phyloP scores from a whole-genome alignment of 2,113 vertebrate species.

The Serranochromis macrocephalus region DNA sequence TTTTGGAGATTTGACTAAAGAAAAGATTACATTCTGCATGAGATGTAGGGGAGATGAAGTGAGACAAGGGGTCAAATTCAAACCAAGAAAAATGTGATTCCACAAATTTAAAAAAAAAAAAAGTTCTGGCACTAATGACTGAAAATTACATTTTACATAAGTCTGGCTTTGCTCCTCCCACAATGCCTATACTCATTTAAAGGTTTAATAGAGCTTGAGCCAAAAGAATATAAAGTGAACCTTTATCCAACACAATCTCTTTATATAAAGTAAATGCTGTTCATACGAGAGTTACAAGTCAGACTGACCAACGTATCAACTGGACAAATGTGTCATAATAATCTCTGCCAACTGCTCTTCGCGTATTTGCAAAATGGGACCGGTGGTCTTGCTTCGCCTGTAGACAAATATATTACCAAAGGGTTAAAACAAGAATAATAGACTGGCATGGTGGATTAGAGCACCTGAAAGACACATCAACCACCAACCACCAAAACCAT shows the following conservation, averaged over 20 bases:
- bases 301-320: fast-evolving
- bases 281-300: not conserved
- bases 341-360: not conserved
- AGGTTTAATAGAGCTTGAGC: not conserved
- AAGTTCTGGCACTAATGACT: fast-evolving
- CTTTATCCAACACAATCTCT: not conserved
- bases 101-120: not conserved
- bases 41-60: not conserved
- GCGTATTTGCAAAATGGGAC: fast-evolving
- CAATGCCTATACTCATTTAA: not conserved
- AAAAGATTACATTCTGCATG: not conserved
- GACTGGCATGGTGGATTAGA: not conserved
- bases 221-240: not conserved
- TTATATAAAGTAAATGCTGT: not conserved
- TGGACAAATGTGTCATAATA: not conserved
- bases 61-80: not conserved
- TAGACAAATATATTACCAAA: not conserved
- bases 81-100: not conserved
- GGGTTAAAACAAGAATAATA: not conserved
- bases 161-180: not conserved
- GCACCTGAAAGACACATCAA: not conserved
- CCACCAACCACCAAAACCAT: not conserved
- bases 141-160: not conserved
- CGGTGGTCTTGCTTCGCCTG: not conserved
- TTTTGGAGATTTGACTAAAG: not conserved